Percentiles rank a stretch among this genome's conserved stretches.
Evolutionary conservation across 2,888 invertebrate species (phyloP).

Genomic region (Lordiphosa fenestrarum): DNA sequence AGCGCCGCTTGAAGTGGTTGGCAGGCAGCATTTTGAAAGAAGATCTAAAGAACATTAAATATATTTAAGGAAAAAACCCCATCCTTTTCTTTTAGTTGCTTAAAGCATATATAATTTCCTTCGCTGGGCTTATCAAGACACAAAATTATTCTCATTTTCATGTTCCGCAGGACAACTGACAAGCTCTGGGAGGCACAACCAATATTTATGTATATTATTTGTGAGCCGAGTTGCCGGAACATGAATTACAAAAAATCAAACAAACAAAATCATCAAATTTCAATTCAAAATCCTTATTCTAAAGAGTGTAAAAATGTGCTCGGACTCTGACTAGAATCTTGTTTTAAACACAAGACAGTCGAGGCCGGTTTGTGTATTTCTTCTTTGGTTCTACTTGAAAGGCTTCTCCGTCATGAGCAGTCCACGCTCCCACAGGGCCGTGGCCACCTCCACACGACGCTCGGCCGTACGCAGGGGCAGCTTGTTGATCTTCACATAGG

Average conservation of each 20-base stretch:
- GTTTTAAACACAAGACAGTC: not conserved
- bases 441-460: slow-evolving; percentile 85
- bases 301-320: too few relatives aligned
- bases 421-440: slow-evolving; percentile 91
- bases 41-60: slow-evolving; percentile 2
- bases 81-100: too few relatives aligned
- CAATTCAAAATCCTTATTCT: not conserved
- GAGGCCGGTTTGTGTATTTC: not conserved
- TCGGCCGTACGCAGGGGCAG: slow-evolving; percentile 85
- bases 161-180: too few relatives aligned
- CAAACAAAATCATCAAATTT: not conserved
- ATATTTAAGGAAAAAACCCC: not conserved
- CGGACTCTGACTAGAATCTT: not conserved
- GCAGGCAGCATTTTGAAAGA: too few relatives aligned
- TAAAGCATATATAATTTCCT: too few relatives aligned
- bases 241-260: slow-evolving; percentile 2
- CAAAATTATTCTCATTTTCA: too few relatives aligned
- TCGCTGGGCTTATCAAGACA: too few relatives aligned
- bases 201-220: not conserved
- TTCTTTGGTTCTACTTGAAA: slow-evolving; percentile 33
- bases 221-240: slow-evolving; percentile 5
- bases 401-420: slow-evolving; percentile 85
- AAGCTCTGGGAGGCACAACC: too few relatives aligned
- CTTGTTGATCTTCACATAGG: slow-evolving; percentile 86
- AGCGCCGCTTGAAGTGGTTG: slow-evolving; percentile 80